phyloP scores from a whole-genome alignment of 2,797 vertebrate genomes.

The Falco concolor region DNA sequence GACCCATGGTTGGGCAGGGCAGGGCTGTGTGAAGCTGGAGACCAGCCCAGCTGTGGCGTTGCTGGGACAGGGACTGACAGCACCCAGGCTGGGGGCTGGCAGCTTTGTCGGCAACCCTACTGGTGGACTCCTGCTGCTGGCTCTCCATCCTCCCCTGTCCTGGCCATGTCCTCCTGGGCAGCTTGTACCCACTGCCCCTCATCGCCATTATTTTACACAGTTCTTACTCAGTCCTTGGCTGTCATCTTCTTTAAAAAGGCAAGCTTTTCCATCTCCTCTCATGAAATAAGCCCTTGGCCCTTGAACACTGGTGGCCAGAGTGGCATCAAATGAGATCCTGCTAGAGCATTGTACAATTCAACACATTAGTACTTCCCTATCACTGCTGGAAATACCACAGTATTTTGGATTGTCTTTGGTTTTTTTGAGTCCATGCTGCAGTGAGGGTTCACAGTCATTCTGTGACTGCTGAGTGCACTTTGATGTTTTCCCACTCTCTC shows the following conservation, averaged over 20 bases:
- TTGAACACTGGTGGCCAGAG: background rate
- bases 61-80: background rate
- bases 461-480: background rate
- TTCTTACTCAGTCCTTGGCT: background rate
- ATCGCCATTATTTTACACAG: background rate
- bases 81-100: no score
- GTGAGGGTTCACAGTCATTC: background rate
- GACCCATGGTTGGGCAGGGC: background rate
- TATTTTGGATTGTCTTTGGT: background rate
- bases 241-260: background rate
- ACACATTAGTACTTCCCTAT: background rate
- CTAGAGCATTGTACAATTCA: background rate
- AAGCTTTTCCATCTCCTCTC: background rate
- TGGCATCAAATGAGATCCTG: background rate
- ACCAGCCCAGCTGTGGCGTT: background rate
- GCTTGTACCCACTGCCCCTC: background rate
- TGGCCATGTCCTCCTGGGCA: background rate
- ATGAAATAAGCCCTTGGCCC: background rate
- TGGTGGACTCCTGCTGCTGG: background rate
- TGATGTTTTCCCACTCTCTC: background rate
- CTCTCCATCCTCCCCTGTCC: background rate
- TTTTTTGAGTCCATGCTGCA: background rate
- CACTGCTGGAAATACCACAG: background rate
- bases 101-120: background rate
- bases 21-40: background rate